Percentiles rank a stretch among this genome's conserved stretches.
Conservation (phyloP, 2,888 invertebrate genomes). For the Xanthorhoe spadicearia region DNA sequence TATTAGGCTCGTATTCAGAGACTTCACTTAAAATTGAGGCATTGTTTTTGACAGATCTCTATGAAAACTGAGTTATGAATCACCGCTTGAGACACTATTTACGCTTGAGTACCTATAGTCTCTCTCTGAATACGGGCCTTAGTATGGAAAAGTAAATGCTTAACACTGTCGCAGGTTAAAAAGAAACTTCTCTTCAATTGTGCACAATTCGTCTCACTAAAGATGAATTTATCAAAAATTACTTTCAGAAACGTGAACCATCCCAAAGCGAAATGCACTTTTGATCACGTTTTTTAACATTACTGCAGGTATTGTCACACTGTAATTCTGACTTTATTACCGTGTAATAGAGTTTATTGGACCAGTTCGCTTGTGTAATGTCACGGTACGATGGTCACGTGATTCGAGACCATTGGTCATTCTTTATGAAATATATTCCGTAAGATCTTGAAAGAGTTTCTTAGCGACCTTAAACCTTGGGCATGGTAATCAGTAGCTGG, state of each 20-base stretch:
- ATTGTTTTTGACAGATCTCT: too few species aligned
- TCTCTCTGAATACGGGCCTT: too few species aligned
- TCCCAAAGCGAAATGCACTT: conserved; percentile 24
- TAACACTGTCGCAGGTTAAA: too few species aligned
- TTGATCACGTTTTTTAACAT: conserved; percentile 24
- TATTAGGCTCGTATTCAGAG: too few species aligned
- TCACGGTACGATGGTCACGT: conserved; percentile 37
- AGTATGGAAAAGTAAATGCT: too few species aligned
- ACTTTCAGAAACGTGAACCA: conserved; percentile 29
- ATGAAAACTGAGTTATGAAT: too few species aligned
- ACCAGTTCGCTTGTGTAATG: conserved; percentile 26
- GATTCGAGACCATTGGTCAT: conserved; percentile 36
- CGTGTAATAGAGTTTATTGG: conserved; percentile 16
- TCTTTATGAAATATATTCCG: conserved; percentile 47
- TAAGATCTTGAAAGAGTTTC: conserved; percentile 36
- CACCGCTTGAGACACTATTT: too few species aligned
- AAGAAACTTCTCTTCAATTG: neutral
- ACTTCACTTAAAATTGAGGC: too few species aligned
- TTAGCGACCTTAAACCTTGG: conserved; percentile 26
- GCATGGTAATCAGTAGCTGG: neutral
- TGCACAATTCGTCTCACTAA: conserved; percentile 23
- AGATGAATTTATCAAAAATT: conserved; percentile 9
- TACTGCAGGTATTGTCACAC: neutral
- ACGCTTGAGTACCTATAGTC: too few species aligned
- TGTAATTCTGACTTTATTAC: conserved; percentile 9